Base-by-base conservation (phyloP, 2,113 vertebrate species). In the Callipepla californica region DNA sequence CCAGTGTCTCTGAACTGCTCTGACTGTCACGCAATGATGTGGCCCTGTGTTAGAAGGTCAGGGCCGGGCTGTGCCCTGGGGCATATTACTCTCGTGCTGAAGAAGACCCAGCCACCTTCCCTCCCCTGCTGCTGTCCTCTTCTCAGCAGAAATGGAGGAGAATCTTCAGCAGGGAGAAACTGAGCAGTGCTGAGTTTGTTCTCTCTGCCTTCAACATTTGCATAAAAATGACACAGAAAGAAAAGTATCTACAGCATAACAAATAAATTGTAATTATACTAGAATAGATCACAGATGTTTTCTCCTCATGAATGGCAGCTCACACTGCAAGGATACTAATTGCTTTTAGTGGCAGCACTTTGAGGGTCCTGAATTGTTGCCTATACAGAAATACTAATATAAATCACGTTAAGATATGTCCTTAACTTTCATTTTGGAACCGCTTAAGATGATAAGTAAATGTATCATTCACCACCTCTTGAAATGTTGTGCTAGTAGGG, bases 271-370 rank as follows among this genome's bases (percentile, higher is more conserved):
- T 73, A 81, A 84, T 90, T 57, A 32, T 9, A 40, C 30, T 26
- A 70, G 65, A 83, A 70, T 59, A 68, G 86, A 72, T 65, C 5
- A 0, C 88, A 86, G 83, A 78, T 75, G 77, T 93, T 92, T 95
- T 72, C 61, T 66, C 16, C 5, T 8, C 13, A 16, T 47, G 61
- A 77, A 67, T 12, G 34, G 79, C 50, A 87, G 65, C 65, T 90
- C 61, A 32, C 0, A 1, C n/a, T 72, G 44, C 73, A 75, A 88
- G 42, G 88, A 25, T 58, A 7, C 34, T 45, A 77, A 51, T 3
- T 57, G 51, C 22, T 44, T 87, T 81, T 82, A 68, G 28, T 32
- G 47, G 34, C 47, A 57, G 25, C 25, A 23, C 8, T 85, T 85
- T 40, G 51, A 59, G 11, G 23, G 23, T 78, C 63, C n/a, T 28